Base-by-base conservation (phyloP, 2,113 vertebrate genomes). In the Calyptomena viridis region DNA sequence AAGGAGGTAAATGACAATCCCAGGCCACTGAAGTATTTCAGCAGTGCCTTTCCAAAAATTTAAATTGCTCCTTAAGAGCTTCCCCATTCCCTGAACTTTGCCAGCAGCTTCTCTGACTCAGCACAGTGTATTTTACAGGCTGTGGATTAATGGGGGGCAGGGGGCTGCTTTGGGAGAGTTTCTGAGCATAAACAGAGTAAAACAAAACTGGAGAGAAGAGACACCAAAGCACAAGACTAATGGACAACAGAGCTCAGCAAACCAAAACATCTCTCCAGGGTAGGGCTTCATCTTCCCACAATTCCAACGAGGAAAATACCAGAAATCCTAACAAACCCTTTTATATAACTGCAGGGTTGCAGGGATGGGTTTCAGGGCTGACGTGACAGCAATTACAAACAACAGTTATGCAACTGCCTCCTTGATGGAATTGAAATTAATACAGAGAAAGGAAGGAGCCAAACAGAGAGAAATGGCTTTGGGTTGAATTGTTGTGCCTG, bases 301-400 rank as follows among this genome's bases (percentile, higher is more conserved):
- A 33, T 90, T 94, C 84, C 39, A 88, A 84, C 0, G 42, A 85
- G 89, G 63, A 91, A 89, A 95, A 88, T 56, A 92, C 71, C 39
- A 87, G 40, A 55, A 84, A 64, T 69, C 91, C 80, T 74, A 86
- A 91, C 81, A 86, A 84, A 84, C 47, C 73, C 86, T 89, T 95
- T 96, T 96, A 91, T 80, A 44, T 97, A 95, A 96, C 77, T 37
- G 58, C 63, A 88, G 12, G 8, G 71, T 72, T 53, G 82, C 92
- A 67, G 89, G 1, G 90, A 93, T 96, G 47, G 1, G 22, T 92
- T 91, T 88, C 88, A 49, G 92, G 79, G 84, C 5, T 88, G 94
- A 93, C 55, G 89, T 96, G 97, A 95, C 84, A 88, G 84, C 94
- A 91, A 91, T 97, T 96, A 76, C 69, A 97, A 96, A 96, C 96